Percentiles rank a stretch among this genome's conserved stretches.
These are phyloP conservation scores for Lochmaea crataegi DNA, from an alignment of 2,888 invertebrate genomes.

Conservation along the genomic window DNA sequence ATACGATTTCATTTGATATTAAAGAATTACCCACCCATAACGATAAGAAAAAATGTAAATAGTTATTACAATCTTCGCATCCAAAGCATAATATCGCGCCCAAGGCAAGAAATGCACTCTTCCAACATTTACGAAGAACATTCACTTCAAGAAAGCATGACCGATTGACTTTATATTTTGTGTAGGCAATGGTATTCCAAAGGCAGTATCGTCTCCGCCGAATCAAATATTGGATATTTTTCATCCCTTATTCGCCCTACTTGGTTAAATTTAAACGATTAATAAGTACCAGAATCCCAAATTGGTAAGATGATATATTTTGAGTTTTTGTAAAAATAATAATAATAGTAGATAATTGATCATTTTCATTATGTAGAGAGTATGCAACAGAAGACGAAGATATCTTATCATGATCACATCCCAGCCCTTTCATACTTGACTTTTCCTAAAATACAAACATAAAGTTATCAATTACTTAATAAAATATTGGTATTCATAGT, in stretches of 20 bases:
- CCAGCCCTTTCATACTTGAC: too few relatives aligned
- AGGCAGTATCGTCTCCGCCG: constrained; percentile 17
- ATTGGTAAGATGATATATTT: too few relatives aligned
- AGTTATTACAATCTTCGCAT: constrained; percentile 39
- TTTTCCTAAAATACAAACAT: too few relatives aligned
- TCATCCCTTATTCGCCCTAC: neutral
- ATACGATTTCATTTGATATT: constrained; percentile 34
- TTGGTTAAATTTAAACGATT: neutral
- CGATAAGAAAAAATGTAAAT: constrained; percentile 34
- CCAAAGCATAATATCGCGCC: constrained; percentile 39
- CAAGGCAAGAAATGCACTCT: constrained; percentile 39
- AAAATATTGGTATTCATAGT: too few relatives aligned
- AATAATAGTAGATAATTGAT: too few relatives aligned
- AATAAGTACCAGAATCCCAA: neutral
- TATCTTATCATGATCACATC: too few relatives aligned
- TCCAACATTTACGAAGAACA: constrained; percentile 35
- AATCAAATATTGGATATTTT: neutral
- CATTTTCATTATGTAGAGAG: too few relatives aligned
- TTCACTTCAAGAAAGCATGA: constrained; percentile 41
- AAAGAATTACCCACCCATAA: constrained; percentile 38
- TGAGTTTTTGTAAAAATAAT: too few relatives aligned
- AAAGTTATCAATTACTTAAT: too few relatives aligned
- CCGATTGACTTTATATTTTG: constrained; percentile 40
- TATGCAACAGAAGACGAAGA: too few relatives aligned
- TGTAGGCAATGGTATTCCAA: constrained; percentile 27